Evolutionary conservation across 2,113 vertebrate species (phyloP).

Genomic region (Ahaetulla prasina): DNA sequence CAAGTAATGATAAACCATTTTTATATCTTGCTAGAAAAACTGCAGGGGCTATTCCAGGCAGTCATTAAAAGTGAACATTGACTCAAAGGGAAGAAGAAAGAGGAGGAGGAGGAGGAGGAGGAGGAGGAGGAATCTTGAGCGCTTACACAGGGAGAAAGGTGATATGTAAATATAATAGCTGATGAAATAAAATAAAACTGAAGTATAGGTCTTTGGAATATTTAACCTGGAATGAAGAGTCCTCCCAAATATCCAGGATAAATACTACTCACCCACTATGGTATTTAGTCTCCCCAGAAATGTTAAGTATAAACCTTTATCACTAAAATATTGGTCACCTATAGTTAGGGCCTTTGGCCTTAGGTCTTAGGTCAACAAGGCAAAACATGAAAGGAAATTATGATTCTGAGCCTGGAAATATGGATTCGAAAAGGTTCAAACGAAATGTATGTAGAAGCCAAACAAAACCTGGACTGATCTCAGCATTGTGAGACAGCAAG

Average conservation of each 20-base stretch:
- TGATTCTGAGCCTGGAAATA: background rate
- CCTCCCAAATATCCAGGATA: background rate
- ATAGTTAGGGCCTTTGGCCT: background rate
- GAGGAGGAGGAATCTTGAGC: background rate
- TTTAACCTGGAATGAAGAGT: background rate
- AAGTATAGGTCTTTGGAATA: background rate
- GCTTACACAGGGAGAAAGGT: background rate
- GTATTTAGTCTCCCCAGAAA: background rate
- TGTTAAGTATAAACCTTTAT: background rate
- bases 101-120: accelerated
- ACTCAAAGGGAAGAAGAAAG: background rate
- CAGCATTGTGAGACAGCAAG: background rate
- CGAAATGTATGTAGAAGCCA: background rate
- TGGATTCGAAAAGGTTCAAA: background rate
- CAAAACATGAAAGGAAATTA: background rate
- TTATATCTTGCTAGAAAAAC: background rate
- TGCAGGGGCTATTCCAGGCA: background rate
- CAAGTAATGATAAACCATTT: background rate
- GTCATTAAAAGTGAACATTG: background rate
- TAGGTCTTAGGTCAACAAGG: background rate
- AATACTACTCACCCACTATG: background rate
- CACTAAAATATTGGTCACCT: background rate
- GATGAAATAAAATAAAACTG: background rate
- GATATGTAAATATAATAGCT: background rate
- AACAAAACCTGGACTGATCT: background rate